Evolutionary conservation across 2,113 vertebrate species (phyloP).

Genomic region (Cyanoliseus patagonus): DNA sequence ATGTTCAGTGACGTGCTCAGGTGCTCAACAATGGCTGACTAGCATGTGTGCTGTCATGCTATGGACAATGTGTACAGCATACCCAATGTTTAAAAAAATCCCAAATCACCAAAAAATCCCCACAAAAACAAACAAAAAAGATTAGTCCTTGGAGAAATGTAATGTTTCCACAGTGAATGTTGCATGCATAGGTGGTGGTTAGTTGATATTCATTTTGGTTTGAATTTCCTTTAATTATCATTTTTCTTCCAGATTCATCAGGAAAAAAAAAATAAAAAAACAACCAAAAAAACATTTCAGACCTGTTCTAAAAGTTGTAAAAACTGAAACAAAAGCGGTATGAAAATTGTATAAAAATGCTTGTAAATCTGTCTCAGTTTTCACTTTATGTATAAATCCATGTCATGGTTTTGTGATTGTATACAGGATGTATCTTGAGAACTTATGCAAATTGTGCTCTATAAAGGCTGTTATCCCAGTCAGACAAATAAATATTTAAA

Average conservation of each 20-base stretch:
- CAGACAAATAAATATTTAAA: constrained; percentile 96
- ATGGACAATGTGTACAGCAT: constrained; percentile 75
- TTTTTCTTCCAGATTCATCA: constrained; percentile 82
- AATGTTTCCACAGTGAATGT: constrained; percentile 93
- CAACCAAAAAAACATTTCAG: neutral
- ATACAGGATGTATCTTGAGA: constrained; percentile 94
- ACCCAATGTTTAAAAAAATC: constrained; percentile 73
- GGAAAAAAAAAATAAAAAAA: constrained; percentile 37
- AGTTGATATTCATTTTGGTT: constrained; percentile 74
- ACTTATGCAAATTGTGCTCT: constrained; percentile 96
- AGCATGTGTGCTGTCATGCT: constrained; percentile 81
- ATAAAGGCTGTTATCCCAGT: constrained; percentile 88
- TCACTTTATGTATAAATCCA: constrained; percentile 90
- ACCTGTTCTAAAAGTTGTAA: constrained; percentile 78
- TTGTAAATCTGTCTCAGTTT: constrained; percentile 96
- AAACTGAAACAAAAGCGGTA: constrained; percentile 77
- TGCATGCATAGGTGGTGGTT: constrained; percentile 94
- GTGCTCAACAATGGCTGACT: constrained; percentile 79
- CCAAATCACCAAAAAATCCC: constrained; percentile 13
- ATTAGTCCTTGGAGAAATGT: constrained; percentile 82
- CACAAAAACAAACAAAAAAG: constrained; percentile 57
- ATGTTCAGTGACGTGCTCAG: constrained; percentile 86
- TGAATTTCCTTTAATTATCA: constrained; percentile 34
- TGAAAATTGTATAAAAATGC: constrained; percentile 90
- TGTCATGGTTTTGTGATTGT: constrained; percentile 97